Conservation (phyloP, 2,113 vertebrate genomes). For the Carollia perspicillata region DNA sequence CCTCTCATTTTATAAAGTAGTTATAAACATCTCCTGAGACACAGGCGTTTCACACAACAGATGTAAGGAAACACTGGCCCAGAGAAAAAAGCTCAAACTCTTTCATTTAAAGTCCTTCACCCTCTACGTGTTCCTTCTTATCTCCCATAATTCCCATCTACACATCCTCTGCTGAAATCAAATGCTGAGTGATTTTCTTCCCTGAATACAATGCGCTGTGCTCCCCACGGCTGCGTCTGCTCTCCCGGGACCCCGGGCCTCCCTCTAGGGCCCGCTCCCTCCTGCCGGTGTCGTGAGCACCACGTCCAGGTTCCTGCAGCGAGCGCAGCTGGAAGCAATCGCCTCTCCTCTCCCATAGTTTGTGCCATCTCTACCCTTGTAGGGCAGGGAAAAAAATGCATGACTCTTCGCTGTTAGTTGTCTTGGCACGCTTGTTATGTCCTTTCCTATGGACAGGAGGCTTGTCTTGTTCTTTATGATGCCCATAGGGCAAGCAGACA, state of each 20-base stretch:
- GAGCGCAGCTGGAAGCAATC: not conserved
- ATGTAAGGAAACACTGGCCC: not conserved
- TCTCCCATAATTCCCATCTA: not conserved
- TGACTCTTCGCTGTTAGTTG: not conserved
- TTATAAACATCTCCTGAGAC: not conserved
- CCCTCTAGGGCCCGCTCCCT: accelerated
- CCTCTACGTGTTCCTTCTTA: not conserved
- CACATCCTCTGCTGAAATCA: not conserved
- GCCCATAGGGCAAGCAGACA: not conserved
- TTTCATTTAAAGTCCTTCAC: not conserved
- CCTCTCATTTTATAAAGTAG: not conserved
- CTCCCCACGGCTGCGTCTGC: too few relatives aligned
- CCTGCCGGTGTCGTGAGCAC: too few relatives aligned
- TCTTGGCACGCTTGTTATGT: not conserved
- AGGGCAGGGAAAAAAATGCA: not conserved
- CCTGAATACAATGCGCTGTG: not conserved
- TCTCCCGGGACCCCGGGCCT: not conserved
- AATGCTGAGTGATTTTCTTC: not conserved
- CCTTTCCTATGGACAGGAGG: not conserved
- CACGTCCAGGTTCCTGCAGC: not conserved
- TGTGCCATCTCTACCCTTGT: not conserved
- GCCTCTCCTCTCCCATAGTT: accelerated
- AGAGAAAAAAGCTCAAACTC: not conserved
- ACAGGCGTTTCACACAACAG: not conserved
- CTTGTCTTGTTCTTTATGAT: constrained; percentile 25